Base-by-base conservation (phyloP, 2,113 vertebrate species). In the Bambusicola thoracicus region DNA sequence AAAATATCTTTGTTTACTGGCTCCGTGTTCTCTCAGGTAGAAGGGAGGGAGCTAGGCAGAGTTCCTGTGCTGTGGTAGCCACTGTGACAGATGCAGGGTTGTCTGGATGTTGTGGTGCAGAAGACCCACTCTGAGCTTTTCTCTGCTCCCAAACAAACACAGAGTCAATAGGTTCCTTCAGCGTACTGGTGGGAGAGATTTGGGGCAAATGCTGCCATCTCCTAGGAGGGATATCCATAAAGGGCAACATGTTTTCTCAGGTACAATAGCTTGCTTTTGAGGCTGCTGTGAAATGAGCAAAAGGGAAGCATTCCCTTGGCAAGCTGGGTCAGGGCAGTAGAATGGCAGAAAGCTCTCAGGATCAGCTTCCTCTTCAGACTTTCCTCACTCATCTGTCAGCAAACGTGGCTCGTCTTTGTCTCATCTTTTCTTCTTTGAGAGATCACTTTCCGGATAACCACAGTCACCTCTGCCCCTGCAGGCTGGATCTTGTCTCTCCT, bases 181-280 rank as follows among this genome's bases (percentile, higher is more conserved):
- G 49, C 36, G 21, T 24, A 18, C 18, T 69, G 46, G 24, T 70
- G 55, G 12, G 51, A 81, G 62, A 63, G 18, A 34, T 78, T 10
- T 67, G 11, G 43, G 62, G 41, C 74, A 38, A 63, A 40, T 5
- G 7, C 14, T 55, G 62, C 36, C 2, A 2, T 51, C 14, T 69
- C 4, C 1, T 5, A 3, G 46, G 34, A 65, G 59, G 41, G 17
- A 5, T 36, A 32, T 49, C 41, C 4, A 0, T 81, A 6, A 10
- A 44, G 41, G 24, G 41, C 61, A 84, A 16, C 11, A 1, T 25
- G 17, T 29, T 51, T 38, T 51, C 9, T 20, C 0, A 4, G 14
- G 32, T 34, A 38, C 29, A 62, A 36, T 2, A 51, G 43, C 38
- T 48, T n/a, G 24, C 13, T 85, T 81, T 4, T 29, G 22, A 46